Evolutionary conservation across 1,140 invertebrate genomes (phyloP).

Genomic region (Musca vetustissima): DNA sequence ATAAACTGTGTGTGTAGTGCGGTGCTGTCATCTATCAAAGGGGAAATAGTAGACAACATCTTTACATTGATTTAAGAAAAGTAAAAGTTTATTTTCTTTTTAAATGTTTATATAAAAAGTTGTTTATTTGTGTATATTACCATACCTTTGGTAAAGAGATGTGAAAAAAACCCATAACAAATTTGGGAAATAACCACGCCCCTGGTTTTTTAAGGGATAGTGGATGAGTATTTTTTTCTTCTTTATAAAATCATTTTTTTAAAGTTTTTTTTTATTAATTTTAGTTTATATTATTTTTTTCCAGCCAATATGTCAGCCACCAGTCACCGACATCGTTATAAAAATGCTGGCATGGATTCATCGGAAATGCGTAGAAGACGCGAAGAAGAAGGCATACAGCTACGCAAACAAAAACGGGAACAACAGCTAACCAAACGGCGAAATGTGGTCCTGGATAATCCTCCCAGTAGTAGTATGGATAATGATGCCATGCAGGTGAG

Average conservation of each 20-base stretch:
- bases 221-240: too few species aligned
- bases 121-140: too few species aligned
- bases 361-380: slow-evolving; percentile 86
- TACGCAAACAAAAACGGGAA: slow-evolving; percentile 94
- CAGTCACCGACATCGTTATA: slow-evolving; percentile 91
- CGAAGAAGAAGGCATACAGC: slow-evolving; percentile 95
- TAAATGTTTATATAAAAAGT: too few species aligned
- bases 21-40: neutral
- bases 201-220: neutral
- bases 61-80: neutral
- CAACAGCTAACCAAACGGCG: slow-evolving; percentile 88
- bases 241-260: too few species aligned
- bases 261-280: neutral
- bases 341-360: slow-evolving; percentile 90
- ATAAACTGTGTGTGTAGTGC: too few species aligned
- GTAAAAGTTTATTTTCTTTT: too few species aligned
- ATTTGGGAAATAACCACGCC: too few species aligned
- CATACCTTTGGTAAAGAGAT: neutral
- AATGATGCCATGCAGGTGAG: slow-evolving; percentile 35
- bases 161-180: too few species aligned
- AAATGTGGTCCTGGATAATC: slow-evolving; percentile 70
- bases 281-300: neutral
- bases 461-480: slow-evolving; percentile 27
- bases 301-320: slow-evolving; percentile 65
- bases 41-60: too few species aligned